Evolutionary conservation across 2,113 vertebrate species (phyloP).

Genomic region (Scytalopus superciliaris): DNA sequence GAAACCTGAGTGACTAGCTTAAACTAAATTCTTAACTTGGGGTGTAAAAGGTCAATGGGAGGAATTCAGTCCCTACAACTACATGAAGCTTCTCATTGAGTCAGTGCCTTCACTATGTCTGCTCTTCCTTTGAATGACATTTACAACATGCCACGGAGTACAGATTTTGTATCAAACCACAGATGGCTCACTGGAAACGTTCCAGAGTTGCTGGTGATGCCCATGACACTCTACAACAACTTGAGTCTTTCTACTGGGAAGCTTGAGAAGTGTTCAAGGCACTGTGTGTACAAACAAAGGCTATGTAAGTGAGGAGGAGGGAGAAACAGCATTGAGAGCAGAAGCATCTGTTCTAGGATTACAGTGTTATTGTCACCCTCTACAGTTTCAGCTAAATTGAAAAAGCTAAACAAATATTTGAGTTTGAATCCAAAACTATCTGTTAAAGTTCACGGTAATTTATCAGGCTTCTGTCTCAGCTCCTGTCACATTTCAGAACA

Average conservation of each 20-base stretch:
- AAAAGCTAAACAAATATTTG: background rate
- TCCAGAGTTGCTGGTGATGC: constrained; percentile 13
- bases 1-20: background rate
- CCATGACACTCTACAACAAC: background rate
- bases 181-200: constrained; percentile 9
- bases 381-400: background rate
- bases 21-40: background rate
- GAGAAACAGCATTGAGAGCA: background rate
- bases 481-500: background rate
- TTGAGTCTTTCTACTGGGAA: background rate
- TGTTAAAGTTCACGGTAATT: background rate
- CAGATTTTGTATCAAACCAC: constrained; percentile 27
- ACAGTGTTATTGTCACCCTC: background rate
- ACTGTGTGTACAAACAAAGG: constrained; percentile 22
- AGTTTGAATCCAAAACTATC: background rate
- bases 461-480: background rate
- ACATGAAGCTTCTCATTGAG: background rate
- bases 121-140: background rate
- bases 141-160: background rate
- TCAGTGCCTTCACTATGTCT: background rate
- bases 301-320: background rate
- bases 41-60: constrained; percentile 4
- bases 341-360: constrained; percentile 15
- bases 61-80: background rate
- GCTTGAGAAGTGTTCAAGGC: background rate